phyloP scores from a whole-genome alignment of 2,113 vertebrate species.

The Ardeotis arabs region DNA sequence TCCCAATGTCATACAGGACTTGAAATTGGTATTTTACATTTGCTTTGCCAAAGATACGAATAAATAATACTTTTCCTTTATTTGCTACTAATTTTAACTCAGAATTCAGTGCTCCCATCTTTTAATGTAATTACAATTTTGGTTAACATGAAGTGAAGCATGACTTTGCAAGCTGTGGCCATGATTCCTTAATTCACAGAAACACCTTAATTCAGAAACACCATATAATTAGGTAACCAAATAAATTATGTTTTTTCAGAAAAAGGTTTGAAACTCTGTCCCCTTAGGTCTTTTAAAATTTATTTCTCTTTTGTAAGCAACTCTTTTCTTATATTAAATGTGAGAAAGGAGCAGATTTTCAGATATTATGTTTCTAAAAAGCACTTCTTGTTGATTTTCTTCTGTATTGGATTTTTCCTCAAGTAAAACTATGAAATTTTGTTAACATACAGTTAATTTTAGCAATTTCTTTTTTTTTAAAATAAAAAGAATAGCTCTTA shows the following conservation, averaged over 20 bases:
- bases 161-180: neutral
- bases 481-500: neutral
- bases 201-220: neutral
- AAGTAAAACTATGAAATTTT: neutral
- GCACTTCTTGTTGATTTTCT: neutral
- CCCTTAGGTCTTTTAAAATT: neutral
- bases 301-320: neutral
- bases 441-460: neutral
- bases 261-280: neutral
- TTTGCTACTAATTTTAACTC: neutral
- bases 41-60: neutral
- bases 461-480: neutral
- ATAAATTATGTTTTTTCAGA: neutral
- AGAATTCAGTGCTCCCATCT: neutral
- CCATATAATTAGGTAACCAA: neutral
- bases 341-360: neutral
- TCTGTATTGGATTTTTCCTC: neutral
- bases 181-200: neutral
- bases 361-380: neutral
- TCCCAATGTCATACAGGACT: neutral
- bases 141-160: neutral
- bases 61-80: neutral
- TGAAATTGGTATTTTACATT: neutral
- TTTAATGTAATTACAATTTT: neutral
- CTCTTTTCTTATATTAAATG: neutral